Conservation (phyloP, 2,888 invertebrate genomes). For the Epicampocera succincta region DNA sequence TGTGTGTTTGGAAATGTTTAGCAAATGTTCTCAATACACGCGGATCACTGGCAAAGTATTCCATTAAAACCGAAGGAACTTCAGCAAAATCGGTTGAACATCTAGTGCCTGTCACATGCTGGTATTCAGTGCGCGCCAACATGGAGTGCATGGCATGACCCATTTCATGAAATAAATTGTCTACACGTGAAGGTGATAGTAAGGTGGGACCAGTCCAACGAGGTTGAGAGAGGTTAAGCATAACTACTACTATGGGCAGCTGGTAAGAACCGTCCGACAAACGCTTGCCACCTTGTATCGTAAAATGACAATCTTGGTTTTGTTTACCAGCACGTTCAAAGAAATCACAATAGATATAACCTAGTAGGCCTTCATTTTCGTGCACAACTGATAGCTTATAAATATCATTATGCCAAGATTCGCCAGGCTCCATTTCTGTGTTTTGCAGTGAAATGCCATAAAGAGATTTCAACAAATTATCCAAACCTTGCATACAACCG, state of each 20-base stretch:
- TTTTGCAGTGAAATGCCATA: slow-evolving; percentile 91
- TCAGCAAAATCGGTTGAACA: slow-evolving; percentile 99
- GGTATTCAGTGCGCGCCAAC: slow-evolving; percentile 96
- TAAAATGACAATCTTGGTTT: slow-evolving; percentile 99
- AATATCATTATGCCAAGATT: slow-evolving; percentile 94
- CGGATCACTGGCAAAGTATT: slow-evolving; percentile 96
- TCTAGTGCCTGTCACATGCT: slow-evolving; percentile 98
- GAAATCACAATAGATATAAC: slow-evolving; percentile 98
- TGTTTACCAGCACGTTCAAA: slow-evolving; percentile 95
- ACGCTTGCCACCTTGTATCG: slow-evolving; percentile 95
- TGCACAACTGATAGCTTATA: slow-evolving; percentile 96
- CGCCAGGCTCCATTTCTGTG: slow-evolving; percentile 88
- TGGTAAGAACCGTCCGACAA: slow-evolving; percentile 91
- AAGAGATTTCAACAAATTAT: slow-evolving; percentile 90
- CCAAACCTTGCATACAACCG: slow-evolving; percentile 98
- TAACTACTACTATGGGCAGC: slow-evolving; percentile 95
- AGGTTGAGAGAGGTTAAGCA: slow-evolving; percentile 92
- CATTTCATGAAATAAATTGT: slow-evolving; percentile 99
- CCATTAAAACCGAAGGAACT: slow-evolving; percentile 99
- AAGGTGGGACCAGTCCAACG: slow-evolving; percentile 89
- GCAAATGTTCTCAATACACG: slow-evolving; percentile 93
- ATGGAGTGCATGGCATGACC: slow-evolving; percentile 99
- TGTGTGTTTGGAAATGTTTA: slow-evolving; percentile 93
- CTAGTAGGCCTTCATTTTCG: slow-evolving; percentile 90
- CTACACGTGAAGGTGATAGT: slow-evolving; percentile 91